Evolutionary conservation across 2,113 vertebrate species (phyloP), one percentile per base, ranked within the genome.

Genomic region (Morone saxatilis): DNA sequence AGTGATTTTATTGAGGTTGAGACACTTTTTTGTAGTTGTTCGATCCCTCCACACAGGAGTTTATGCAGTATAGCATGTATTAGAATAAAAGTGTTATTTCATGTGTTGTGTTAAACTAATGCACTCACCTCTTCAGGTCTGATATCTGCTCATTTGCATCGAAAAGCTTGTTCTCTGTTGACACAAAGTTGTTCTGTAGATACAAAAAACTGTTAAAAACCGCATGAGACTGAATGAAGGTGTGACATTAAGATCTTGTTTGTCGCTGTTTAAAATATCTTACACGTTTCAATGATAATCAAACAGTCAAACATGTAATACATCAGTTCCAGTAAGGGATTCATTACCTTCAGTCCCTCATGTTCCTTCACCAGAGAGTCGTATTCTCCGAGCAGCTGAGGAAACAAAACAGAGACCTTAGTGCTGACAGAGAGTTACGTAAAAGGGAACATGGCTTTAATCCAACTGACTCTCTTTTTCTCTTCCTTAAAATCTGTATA

Each of bases 101-200:
- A 25, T 25, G 1, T 25, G 25, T 25, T 10, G 61, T 31, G 45
- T 62, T 10, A 17, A 2, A 20, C 17, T 51, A 14, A 51, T 38
- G 14, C 31, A 43, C 86, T 96, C 94, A 99, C 98, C 98, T 99
- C 95, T 96, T 99, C 80, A 99, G 92, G 59, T 99, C 97, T 47
- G 96, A 96, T 80, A 97, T 97, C 92, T 98, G 94, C 17, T 94
- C 94, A 38, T 95, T 96, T 76, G 98, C 96, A 84, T 97, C 96
- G 51, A 95, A 93, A 20, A 99, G 92, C 89, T 96, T 98, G 92
- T 97, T 97, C 84, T 99, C 97, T 4, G 97, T 95, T n/a, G 93
- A 92, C 85, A 96, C 93, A 93, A 99, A 90, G 0, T 95, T 96
- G 91, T 96, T 97, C 98, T 99, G 83, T 7, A 36, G 36, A 87